Conservation (phyloP, 2,888 invertebrate genomes). For the Aleiodes alternator region DNA sequence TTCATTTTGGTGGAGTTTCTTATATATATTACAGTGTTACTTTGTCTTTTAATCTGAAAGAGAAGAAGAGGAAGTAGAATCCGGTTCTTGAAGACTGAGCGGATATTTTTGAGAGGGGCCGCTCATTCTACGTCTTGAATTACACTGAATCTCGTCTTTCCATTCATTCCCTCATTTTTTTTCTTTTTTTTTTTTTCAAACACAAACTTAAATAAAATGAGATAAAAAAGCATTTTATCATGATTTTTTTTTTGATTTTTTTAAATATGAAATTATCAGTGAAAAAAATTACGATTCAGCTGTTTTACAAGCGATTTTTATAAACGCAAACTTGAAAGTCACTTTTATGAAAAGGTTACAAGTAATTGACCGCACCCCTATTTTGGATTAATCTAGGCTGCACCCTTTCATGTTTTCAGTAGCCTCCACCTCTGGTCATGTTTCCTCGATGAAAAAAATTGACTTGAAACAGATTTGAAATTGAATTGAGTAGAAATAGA, state of each 20-base stretch:
- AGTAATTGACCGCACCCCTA: conserved; percentile 66
- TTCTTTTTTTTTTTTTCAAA: neutral
- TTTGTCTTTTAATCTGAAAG: neutral
- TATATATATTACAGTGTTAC: neutral
- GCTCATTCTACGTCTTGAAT: conserved; percentile 16
- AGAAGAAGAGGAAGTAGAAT: conserved; percentile 23
- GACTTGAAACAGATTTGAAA: neutral
- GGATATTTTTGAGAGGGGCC: conserved; percentile 21
- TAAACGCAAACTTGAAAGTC: too few species aligned
- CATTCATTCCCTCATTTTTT: conserved; percentile 32
- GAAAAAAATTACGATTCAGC: too few species aligned
- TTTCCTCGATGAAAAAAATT: conserved; percentile 13
- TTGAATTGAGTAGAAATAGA: conserved; percentile 35
- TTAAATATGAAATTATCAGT: too few species aligned
- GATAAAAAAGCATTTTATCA: neutral
- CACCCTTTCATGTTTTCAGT: conserved; percentile 60
- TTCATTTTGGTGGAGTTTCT: neutral
- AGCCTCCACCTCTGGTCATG: conserved; percentile 47
- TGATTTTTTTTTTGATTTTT: too few species aligned
- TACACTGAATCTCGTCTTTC: conserved; percentile 39
- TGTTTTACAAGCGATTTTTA: too few species aligned
- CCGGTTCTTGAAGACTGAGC: conserved; percentile 32
- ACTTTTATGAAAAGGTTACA: conserved; percentile 18
- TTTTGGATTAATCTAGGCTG: conserved; percentile 66
- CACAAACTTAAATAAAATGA: neutral